These are phyloP conservation scores for Acanthaster planci DNA, from an alignment of 35 echinoderm and acorn worm species.

Conservation along the genomic window DNA sequence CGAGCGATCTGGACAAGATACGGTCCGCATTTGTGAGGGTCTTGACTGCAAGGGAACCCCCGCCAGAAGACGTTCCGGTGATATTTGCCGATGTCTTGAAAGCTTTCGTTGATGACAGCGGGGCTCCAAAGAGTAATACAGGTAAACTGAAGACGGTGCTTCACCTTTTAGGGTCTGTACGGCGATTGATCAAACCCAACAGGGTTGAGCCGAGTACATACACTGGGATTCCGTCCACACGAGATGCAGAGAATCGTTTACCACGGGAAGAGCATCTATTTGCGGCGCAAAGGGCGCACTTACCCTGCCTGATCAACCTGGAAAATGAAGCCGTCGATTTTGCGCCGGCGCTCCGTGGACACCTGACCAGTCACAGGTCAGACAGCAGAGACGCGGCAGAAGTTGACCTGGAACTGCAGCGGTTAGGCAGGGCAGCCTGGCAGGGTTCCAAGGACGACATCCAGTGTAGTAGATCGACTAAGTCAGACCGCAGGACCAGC, in stretches of 20 bases:
- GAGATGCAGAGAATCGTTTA: background rate
- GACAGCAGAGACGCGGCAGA: background rate
- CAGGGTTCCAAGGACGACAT: background rate
- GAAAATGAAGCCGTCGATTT: background rate
- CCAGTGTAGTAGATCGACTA: background rate
- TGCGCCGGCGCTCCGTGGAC: background rate
- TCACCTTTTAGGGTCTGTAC: background rate
- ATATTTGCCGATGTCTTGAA: background rate
- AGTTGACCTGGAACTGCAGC: background rate
- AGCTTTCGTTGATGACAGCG: background rate
- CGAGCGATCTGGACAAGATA: background rate
- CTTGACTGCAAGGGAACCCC: background rate
- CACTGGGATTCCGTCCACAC: background rate
- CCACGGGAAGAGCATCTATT: background rate
- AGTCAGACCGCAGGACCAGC: background rate
- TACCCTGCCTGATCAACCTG: background rate
- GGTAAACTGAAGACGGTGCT: background rate
- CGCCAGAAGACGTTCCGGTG: slow-evolving; percentile 6
- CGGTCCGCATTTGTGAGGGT: background rate
- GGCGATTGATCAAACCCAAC: slow-evolving; percentile 16
- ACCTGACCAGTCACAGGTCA: background rate
- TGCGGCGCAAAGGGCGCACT: background rate
- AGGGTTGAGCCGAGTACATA: background rate
- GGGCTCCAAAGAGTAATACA: background rate
- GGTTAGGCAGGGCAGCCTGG: background rate